Evolutionary conservation across 2,113 vertebrate species (phyloP), one percentile per base, ranked within the genome.

Genomic region (Thamnaconus septentrionalis): DNA sequence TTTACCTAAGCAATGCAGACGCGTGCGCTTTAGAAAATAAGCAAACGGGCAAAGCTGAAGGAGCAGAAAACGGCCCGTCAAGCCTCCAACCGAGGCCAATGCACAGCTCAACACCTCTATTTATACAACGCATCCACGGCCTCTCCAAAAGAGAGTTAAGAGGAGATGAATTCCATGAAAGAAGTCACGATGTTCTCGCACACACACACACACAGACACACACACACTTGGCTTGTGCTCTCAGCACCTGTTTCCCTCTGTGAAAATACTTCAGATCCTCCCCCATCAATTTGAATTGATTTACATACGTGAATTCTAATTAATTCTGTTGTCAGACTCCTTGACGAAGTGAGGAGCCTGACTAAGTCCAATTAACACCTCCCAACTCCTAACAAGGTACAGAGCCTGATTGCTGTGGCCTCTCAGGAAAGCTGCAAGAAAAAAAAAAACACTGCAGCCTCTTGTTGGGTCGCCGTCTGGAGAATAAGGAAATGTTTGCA

Each of bases 351-450:
- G 93, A 95, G 93, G 93, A 94, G 92, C 92, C 90, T 95, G 92
- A 92, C 93, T 95, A 94, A 93, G 93, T 95, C 94, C 95, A 98
- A 98, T 98, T 97, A 98, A 97, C 95, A 97, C 96, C 94, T 96
- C 92, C 91, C 94, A 95, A 94, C 94, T 96, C 92, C 91, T 94
- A 95, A 94, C 93, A 93, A 94, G 95, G 92, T 94, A 92, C 93
- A 93, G 92, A 90, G 94, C 93, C 92, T 92, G 87, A 85, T 93
- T 93, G 93, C 89, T 91, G 92, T 80, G 89, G 92, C 93, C 91
- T 92, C 93, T 88, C 88, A 90, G 90, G 90, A 93, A 92, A 93
- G 94, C 89, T 76, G 93, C 91, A 93, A 86, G 93, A 94, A 94
- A 79, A 85, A 77, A 31, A 31, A 31, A 31, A 31, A 31, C 1